Base-by-base conservation (phyloP, 2,113 vertebrate species). In the Crotophaga sulcirostris region DNA sequence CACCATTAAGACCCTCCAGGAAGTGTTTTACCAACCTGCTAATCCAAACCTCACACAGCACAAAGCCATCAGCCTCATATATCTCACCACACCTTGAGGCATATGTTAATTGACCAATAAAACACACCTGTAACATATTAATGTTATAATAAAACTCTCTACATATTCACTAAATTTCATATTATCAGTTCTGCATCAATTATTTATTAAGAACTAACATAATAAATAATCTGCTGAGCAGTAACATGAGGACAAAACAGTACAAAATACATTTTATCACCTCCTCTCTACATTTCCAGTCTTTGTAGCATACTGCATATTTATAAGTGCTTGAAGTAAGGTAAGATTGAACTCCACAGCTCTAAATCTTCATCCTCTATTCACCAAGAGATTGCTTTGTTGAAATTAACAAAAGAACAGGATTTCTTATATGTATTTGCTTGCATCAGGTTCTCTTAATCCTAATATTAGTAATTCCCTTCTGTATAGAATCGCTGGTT, bases 101-200 rank as follows among this genome's bases (percentile, higher is more conserved):
- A 6, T 66, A 36, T 24, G 83, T 68, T 96, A 96, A 97, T 94
- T 89, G 96, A 86, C 69, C 92, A 90, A 90, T 93, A 96, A 97
- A 97, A 84, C 76, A 92, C 92, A 93, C 80, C 94, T 84, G 38
- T 8, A 95, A 84, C 54, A 68, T 82, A 86, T 90, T 87, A 93
- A 86, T 95, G 90, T 81, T 72, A 64, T 42, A 95, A 87, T 95
- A 96, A 96, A 96, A 45, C 86, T 89, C 73, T 70, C 55, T 60
- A 33, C 80, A 72, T 64, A 87, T 87, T 96, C 92, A 9, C 56
- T 89, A 89, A 78, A 73, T 96, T 96, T 66, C 38, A 36, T 64
- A 29, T 94, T 93, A 95, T 95, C 96, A 90, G 85, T 86, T 90
- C 85, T 86, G 83, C 58, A 89, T 96, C 92, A 92, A 93, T 95